These are phyloP conservation scores for Trachemys scripta DNA, from an alignment of 2,113 vertebrate species.

Conservation along the genomic window DNA sequence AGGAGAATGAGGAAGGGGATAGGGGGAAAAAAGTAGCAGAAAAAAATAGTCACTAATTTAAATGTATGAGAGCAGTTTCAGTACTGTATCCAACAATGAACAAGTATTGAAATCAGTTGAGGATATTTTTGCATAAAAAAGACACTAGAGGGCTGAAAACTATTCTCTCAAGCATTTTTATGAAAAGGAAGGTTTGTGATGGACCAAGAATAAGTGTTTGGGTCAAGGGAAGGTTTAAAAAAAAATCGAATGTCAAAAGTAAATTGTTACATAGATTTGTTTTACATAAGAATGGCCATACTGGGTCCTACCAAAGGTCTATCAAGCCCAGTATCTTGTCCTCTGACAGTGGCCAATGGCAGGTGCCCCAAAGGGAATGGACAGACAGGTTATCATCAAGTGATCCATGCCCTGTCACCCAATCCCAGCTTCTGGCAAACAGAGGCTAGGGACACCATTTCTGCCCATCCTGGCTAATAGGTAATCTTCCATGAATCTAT, in stretches of 20 bases:
- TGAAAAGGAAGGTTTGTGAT: background rate
- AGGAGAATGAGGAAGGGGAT: background rate
- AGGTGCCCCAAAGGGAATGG: too few relatives aligned
- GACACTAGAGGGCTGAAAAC: too few relatives aligned
- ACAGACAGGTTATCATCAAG: too few relatives aligned
- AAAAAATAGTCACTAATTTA: background rate
- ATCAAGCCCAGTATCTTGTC: too few relatives aligned
- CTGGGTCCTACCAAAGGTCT: too few relatives aligned
- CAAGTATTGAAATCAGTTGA: background rate
- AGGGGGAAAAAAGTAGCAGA: background rate
- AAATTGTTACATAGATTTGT: background rate
- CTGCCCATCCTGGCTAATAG: too few relatives aligned
- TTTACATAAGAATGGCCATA: background rate
- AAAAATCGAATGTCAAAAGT: background rate
- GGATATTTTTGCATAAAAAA: background rate
- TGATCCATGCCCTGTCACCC: too few relatives aligned
- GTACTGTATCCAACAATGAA: background rate
- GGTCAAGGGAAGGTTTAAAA: too few relatives aligned
- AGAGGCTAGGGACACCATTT: too few relatives aligned
- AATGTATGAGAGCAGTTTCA: background rate
- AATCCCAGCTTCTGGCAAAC: too few relatives aligned
- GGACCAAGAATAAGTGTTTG: background rate
- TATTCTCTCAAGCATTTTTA: background rate
- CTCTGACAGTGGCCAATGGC: too few relatives aligned
- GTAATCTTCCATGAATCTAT: too few relatives aligned